Evolutionary conservation across 1,140 invertebrate species (phyloP), one percentile per base, ranked within the genome.

Genomic region (Limonius californicus): DNA sequence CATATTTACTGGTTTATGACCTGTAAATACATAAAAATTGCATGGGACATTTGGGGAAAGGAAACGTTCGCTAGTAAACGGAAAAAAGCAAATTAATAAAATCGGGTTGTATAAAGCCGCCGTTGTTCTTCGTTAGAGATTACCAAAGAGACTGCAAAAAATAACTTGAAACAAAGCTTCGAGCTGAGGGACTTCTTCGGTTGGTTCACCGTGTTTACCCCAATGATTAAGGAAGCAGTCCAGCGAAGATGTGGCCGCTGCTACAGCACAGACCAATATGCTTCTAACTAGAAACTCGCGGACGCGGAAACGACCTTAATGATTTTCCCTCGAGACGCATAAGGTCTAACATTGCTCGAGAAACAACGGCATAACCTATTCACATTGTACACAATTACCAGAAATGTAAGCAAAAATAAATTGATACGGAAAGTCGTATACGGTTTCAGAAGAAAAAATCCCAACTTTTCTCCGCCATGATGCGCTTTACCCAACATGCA

Each of bases 261-360:
- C 35, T 43, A 30, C 27, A 39, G 35, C 50, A 21, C 15, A 2
- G 57, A 60, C 62, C 66, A 67, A 67, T 67, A 67, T 67, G 62
- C 56, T 47, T 60, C 66, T 67, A 67, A 67, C 63, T 67, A 65
- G 66, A 67, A 67, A 67, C 50, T 62, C 66, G 58, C 56, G 63
- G 62, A 67, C 63, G 66, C 57, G 66, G 66, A 67, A 67, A 64
- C 63, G 54, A 59, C 63, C 66, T 67, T 67, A 67, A 67, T 67
- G 63, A 65, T 67, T 67, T 67, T 65, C 62, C 57, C 62, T 23
- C 4, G 61, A 57, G 55, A 57, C 45, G 20, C 45, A 50, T 50
- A 50, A 50, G 8, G 45, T 50, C 45, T 50, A 50, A 50, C 45
- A 50, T 50, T 50, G 45, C 45, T 21, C 16, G 45, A 50, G 16